Conservation (phyloP, 1,140 invertebrate species). For the Drosophila miranda region DNA sequence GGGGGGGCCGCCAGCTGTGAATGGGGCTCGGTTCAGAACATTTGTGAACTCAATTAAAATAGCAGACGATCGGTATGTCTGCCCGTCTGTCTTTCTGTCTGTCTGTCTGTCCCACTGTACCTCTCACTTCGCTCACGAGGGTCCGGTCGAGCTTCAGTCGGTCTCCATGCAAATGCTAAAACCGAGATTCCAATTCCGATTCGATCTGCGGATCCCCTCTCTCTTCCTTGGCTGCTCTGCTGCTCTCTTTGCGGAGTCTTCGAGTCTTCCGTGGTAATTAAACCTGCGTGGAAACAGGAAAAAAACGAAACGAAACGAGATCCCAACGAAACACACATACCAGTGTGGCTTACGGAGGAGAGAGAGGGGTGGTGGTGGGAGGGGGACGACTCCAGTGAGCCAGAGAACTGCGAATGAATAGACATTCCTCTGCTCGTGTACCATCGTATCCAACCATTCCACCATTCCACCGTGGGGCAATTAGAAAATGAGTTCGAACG, state of each 20-base stretch:
- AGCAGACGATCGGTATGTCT: slow-evolving; percentile 56
- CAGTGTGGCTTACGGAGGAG: slow-evolving; percentile 19
- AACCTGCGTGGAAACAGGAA: slow-evolving; percentile 55
- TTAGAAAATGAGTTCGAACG: slow-evolving; percentile 78
- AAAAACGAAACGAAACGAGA: slow-evolving; percentile 28
- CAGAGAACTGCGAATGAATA: slow-evolving; percentile 59
- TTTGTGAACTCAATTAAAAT: slow-evolving; percentile 81
- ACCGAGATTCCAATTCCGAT: slow-evolving; percentile 55
- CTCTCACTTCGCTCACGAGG: too few relatives aligned
- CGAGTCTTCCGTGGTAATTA: slow-evolving; percentile 53
- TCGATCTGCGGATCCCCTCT: slow-evolving; percentile 44
- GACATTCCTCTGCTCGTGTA: slow-evolving; percentile 53
- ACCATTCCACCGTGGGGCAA: slow-evolving; percentile 63
- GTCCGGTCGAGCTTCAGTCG: too few relatives aligned
- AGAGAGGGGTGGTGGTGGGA: not conserved
- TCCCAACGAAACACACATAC: slow-evolving; percentile 45
- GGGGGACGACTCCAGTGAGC: not conserved
- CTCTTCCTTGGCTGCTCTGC: not conserved
- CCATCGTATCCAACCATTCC: too few relatives aligned
- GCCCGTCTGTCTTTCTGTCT: not conserved
- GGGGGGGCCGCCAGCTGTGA: slow-evolving; percentile 48
- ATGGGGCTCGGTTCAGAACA: slow-evolving; percentile 47
- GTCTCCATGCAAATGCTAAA: slow-evolving; percentile 55
- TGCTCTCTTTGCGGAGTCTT: too few relatives aligned
- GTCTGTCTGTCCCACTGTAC: not conserved